These are phyloP conservation scores for Chamaetylas fuelleborni DNA, from an alignment of 2,113 vertebrate genomes.

Conservation along the genomic window DNA sequence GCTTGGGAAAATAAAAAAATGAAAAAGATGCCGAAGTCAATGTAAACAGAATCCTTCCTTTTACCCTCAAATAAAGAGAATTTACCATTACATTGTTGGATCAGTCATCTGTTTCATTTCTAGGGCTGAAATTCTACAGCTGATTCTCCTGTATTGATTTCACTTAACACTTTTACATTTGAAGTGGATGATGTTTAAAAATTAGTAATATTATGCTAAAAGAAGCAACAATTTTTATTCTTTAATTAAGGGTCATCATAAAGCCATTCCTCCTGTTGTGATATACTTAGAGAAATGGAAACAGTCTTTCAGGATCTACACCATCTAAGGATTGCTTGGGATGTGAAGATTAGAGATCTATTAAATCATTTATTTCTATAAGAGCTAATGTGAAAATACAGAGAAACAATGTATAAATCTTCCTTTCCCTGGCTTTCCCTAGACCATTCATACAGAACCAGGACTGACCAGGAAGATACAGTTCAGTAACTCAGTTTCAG, in stretches of 20 bases:
- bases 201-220: conserved; percentile 15
- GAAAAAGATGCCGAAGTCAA: background rate
- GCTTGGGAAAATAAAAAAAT: background rate
- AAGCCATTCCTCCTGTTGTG: background rate
- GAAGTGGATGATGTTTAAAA: background rate
- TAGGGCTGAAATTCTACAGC: conserved; percentile 5
- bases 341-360: background rate
- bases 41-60: background rate
- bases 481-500: background rate
- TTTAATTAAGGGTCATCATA: background rate
- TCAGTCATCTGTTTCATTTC: background rate
- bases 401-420: background rate
- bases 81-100: background rate
- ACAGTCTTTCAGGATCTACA: background rate
- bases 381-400: background rate
- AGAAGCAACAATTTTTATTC: background rate
- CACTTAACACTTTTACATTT: background rate
- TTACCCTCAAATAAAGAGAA: background rate
- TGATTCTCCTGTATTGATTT: background rate
- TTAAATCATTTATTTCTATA: background rate
- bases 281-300: background rate
- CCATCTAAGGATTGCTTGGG: background rate
- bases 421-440: background rate
- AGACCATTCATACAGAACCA: background rate
- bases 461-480: background rate